Base-by-base conservation (phyloP, 2,113 vertebrate genomes). In the Alosa alosa region DNA sequence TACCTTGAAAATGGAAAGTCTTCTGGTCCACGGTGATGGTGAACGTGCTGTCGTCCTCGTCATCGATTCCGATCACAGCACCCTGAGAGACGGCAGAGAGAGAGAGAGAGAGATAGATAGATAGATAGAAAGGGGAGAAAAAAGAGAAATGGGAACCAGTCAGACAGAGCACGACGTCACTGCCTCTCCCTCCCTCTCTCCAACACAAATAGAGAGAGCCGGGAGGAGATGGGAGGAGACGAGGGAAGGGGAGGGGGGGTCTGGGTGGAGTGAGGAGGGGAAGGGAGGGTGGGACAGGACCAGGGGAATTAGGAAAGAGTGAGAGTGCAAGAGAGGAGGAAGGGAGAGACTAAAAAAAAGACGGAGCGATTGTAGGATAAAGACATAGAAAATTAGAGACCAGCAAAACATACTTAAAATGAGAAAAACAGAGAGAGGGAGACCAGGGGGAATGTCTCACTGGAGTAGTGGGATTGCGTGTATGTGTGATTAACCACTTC, bases 1-100 rank as follows among this genome's bases (percentile, higher is more conserved):
- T 96, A 99, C 98, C 98, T 97, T 99, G 98, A 94, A 99, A 99
- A 97, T 99, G 98, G 95, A 99, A 99, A 95, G 98, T 99, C 97
- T 99, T 99, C 96, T 99, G 98, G 96, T 99, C 98, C 95, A 99
- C 98, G 92, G 98, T 99, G 95, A 99, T 99, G 93, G 98, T 99
- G 95, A 99, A 99, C 93, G 98, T 99, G 97, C 98, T 99, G 96
- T 99, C 98, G 95, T 99, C 98, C 94, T 99, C 98, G 94, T 99
- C 98, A 95, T 99, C 98, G 87, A 99, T 99, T 95, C 98, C 98
- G 95, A 99, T 99, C 95, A 99, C 98, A 95, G 98, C 98, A 96
- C 98, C 98, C 98, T 99, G 88, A 50, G 75, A 49, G 87, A 68
- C 17, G 49, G 50, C 1, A 36, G 25, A 72, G 49, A 46, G 68